These are phyloP conservation scores for Salvelinus namaycush DNA, from an alignment of 2,113 vertebrate species.

Conservation along the genomic window DNA sequence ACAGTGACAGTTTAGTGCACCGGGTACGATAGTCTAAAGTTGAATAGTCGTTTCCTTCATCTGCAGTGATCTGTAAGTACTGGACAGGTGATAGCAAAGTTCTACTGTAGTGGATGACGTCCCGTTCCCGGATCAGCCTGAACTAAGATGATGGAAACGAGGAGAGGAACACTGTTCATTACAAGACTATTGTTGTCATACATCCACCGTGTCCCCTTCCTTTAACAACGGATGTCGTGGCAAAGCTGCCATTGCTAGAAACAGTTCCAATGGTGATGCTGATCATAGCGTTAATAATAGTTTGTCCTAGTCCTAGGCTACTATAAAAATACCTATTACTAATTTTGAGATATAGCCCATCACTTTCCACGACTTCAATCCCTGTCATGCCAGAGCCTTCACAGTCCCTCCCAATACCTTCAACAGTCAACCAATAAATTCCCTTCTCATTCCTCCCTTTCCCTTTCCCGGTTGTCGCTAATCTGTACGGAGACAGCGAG, in stretches of 20 bases:
- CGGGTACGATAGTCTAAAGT: no score
- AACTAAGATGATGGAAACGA: no score
- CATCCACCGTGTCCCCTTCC: no score
- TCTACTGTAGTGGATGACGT: no score
- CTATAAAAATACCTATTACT: not conserved
- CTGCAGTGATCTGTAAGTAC: no score
- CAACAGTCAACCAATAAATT: not conserved
- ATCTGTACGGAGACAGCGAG: slow-evolving; percentile 75
- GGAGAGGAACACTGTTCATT: no score
- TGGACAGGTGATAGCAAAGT: no score
- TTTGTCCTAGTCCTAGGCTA: not conserved
- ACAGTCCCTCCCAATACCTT: not conserved
- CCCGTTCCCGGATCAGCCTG: no score
- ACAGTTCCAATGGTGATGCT: not conserved
- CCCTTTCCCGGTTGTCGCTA: slow-evolving; percentile 25
- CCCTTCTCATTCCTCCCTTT: not conserved
- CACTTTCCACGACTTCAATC: not conserved
- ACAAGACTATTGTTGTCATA: no score
- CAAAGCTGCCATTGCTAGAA: not conserved
- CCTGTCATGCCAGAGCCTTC: not conserved
- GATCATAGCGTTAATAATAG: not conserved
- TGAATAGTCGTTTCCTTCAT: no score
- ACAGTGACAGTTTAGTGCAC: no score
- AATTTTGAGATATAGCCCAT: not conserved
- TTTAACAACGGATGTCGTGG: not conserved